These are phyloP conservation scores for Sandelia bainsii DNA, from an alignment of 2,797 vertebrate genomes.

Conservation along the genomic window DNA sequence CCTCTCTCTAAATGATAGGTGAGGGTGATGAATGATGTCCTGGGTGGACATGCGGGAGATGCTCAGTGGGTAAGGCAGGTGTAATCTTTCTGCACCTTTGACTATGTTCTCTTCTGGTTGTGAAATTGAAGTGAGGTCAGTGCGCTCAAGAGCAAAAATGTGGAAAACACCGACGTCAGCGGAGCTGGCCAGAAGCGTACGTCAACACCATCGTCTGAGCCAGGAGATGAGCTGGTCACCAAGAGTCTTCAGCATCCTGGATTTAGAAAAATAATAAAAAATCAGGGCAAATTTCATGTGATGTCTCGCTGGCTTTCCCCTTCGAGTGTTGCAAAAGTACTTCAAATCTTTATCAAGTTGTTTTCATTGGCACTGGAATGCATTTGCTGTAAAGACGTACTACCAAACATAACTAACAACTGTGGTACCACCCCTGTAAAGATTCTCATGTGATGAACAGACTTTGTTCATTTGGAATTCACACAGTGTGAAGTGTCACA, in stretches of 20 bases:
- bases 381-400: conserved; percentile 1
- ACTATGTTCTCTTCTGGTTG: conserved; percentile 2
- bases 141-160: conserved; percentile 24
- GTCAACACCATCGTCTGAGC: conserved; percentile 13
- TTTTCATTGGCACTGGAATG: conserved; percentile 41
- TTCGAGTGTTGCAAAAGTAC: conserved; percentile 14
- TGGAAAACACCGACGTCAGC: conserved; percentile 62
- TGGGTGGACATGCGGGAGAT: conserved; percentile 37
- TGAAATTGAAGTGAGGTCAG: conserved; percentile 50
- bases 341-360: conserved; percentile 48
- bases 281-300: conserved; percentile 28
- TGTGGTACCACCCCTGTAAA: conserved; percentile 33
- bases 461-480: conserved; percentile 54
- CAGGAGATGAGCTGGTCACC: conserved; percentile 37
- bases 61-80: conserved; percentile 26
- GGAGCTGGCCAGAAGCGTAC: background rate
- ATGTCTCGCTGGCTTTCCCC: conserved; percentile 28
- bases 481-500: conserved; percentile 12
- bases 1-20: conserved; percentile 47
- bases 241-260: background rate
- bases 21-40: conserved; percentile 64
- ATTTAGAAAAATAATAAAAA: conserved; percentile 29
- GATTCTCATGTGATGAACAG: conserved; percentile 58
- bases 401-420: background rate
- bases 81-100: conserved; percentile 44